Evolutionary conservation across 2,113 vertebrate species (phyloP).

Genomic region (Climacteris rufus): DNA sequence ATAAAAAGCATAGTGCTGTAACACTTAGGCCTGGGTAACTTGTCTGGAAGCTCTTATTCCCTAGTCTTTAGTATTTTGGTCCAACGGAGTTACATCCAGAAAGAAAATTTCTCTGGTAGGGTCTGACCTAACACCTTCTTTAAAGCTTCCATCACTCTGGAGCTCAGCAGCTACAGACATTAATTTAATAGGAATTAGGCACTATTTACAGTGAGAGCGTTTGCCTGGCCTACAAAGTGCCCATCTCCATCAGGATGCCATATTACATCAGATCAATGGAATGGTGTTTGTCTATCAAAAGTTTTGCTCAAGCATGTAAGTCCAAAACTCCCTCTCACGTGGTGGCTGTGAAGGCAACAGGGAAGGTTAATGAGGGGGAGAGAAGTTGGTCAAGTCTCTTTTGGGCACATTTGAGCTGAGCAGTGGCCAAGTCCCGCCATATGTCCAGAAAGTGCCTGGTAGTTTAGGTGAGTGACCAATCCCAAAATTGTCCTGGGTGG

Average conservation of each 20-base stretch:
- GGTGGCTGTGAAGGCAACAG: neutral
- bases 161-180: neutral
- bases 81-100: neutral
- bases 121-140: neutral
- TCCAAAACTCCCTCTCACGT: neutral
- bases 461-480: fast-evolving
- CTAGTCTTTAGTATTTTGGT: neutral
- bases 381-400: neutral
- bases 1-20: neutral
- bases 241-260: neutral
- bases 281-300: fast-evolving
- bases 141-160: neutral
- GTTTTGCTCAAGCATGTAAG: neutral
- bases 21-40: neutral
- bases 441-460: neutral
- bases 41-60: neutral
- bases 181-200: neutral
- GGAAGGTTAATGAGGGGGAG: neutral
- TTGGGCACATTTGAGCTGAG: neutral
- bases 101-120: neutral
- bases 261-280: neutral
- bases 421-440: neutral
- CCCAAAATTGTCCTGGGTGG: neutral
- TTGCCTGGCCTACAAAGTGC: neutral
- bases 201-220: neutral